Evolutionary conservation across 92 coral and sea anemone genomes (phyloP).

Genomic region (Heliopora coerulea): DNA sequence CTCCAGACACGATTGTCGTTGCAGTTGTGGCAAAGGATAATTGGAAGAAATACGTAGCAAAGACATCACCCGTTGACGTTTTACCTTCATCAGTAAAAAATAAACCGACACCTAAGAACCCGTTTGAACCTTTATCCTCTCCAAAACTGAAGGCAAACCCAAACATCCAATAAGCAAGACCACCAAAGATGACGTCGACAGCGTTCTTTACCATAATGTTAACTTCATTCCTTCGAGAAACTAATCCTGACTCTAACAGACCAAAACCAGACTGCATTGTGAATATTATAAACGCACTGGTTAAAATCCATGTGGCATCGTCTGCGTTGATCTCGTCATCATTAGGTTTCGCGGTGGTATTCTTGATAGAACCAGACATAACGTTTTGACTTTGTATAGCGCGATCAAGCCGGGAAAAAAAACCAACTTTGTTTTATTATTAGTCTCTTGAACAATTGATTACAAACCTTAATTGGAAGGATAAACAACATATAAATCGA

Average conservation of each 20-base stretch:
- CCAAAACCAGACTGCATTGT: slow-evolving; percentile 91
- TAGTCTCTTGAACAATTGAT: too few relatives aligned
- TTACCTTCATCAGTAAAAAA: slow-evolving; percentile 73
- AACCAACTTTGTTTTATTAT: too few relatives aligned
- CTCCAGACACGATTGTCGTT: slow-evolving; percentile 91
- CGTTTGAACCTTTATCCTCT: slow-evolving; percentile 45
- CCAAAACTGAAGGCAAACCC: slow-evolving; percentile 85
- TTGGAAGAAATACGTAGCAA: slow-evolving; percentile 75
- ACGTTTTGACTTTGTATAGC: too few relatives aligned
- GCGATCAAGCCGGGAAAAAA: too few relatives aligned
- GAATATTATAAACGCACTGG: slow-evolving; percentile 77
- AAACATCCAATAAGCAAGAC: slow-evolving; percentile 81
- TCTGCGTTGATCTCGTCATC: slow-evolving; percentile 43
- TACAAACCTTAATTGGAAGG: too few relatives aligned
- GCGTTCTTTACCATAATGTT: slow-evolving; percentile 93
- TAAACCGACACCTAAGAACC: slow-evolving; percentile 69
- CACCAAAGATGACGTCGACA: slow-evolving; percentile 83
- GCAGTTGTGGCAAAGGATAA: slow-evolving; percentile 87
- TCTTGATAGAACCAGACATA: too few relatives aligned
- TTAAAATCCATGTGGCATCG: slow-evolving; percentile 83
- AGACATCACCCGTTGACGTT: slow-evolving; percentile 64
- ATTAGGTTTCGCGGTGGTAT: too few relatives aligned
- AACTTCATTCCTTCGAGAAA: slow-evolving; percentile 80
- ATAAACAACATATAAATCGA: too few relatives aligned
- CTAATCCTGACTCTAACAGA: slow-evolving; percentile 72